These are phyloP conservation scores for Pegea sp. DNA, from an alignment of 23 tunicate species.

Conservation along the genomic window DNA sequence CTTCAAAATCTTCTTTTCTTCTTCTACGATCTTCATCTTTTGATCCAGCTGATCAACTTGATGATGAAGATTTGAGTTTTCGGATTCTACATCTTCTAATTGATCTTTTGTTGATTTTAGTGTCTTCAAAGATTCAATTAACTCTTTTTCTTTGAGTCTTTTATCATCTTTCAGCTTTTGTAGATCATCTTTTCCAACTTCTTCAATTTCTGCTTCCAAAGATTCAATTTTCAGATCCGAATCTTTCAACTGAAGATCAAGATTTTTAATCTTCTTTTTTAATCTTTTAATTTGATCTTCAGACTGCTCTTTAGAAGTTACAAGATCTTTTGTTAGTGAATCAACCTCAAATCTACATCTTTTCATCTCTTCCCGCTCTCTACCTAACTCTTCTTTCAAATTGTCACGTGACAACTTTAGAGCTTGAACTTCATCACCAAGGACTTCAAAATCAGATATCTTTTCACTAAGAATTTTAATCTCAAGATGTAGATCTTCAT, in stretches of 20 bases:
- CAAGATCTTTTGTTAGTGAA: neutral
- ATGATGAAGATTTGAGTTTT: neutral
- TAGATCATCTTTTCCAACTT: slow-evolving; percentile 2
- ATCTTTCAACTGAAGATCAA: neutral
- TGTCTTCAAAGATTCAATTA: neutral
- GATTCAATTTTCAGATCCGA: neutral
- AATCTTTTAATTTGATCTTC: neutral
- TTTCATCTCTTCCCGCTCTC: too few species aligned
- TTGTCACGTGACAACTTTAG: neutral
- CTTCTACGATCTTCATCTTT: too few species aligned
- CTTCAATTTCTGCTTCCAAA: neutral
- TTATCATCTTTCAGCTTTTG: slow-evolving; percentile 7
- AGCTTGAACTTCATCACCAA: neutral
- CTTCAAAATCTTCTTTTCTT: too few species aligned
- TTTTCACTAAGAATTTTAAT: neutral
- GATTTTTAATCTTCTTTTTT: neutral
- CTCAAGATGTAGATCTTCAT: neutral
- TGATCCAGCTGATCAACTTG: neutral
- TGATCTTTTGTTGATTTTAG: neutral
- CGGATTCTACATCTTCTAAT: too few species aligned
- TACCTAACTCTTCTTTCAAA: neutral
- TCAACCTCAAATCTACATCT: too few species aligned
- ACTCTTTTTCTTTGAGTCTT: neutral
- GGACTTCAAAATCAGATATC: neutral
- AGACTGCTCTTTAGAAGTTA: slow-evolving; percentile 2